Evolutionary conservation across 2,113 vertebrate species (phyloP).

Genomic region (Hyla sarda): DNA sequence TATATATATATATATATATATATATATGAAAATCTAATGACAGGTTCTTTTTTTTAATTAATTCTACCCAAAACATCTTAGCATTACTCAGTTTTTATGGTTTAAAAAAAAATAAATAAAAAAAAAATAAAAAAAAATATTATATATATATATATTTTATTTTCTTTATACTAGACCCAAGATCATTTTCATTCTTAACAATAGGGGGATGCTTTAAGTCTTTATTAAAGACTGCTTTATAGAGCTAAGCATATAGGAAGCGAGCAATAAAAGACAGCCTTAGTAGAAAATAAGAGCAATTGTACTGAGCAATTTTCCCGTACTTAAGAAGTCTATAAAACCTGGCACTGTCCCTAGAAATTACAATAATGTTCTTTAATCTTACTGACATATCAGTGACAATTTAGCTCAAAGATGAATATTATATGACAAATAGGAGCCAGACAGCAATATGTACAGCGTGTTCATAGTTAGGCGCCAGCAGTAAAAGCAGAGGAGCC

Average conservation of each 20-base stretch:
- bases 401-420: neutral
- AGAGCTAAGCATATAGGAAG: neutral
- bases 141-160: neutral
- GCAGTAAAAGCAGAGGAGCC: constrained; percentile 13
- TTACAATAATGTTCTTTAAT: neutral
- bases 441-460: constrained; percentile 9
- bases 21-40: too few species aligned
- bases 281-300: neutral
- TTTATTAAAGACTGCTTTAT: neutral
- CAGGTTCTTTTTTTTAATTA: too few species aligned
- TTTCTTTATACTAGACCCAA: neutral
- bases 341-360: neutral
- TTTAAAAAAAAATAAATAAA: too few species aligned
- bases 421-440: constrained; percentile 27
- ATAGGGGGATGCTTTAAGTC: neutral
- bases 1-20: too few species aligned
- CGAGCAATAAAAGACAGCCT: neutral
- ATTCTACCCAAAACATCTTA: too few species aligned
- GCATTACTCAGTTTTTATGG: too few species aligned
- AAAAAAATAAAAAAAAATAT: too few species aligned
- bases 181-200: neutral
- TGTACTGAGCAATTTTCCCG: neutral
- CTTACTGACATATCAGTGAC: constrained; percentile 6
- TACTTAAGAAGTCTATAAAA: constrained; percentile 13
- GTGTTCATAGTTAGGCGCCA: constrained; percentile 21